A percentile compares a stretch with the other conserved stretches of the same genome.
Conservation (phyloP, 2,888 invertebrate species). For the Nemurella pictetii region DNA sequence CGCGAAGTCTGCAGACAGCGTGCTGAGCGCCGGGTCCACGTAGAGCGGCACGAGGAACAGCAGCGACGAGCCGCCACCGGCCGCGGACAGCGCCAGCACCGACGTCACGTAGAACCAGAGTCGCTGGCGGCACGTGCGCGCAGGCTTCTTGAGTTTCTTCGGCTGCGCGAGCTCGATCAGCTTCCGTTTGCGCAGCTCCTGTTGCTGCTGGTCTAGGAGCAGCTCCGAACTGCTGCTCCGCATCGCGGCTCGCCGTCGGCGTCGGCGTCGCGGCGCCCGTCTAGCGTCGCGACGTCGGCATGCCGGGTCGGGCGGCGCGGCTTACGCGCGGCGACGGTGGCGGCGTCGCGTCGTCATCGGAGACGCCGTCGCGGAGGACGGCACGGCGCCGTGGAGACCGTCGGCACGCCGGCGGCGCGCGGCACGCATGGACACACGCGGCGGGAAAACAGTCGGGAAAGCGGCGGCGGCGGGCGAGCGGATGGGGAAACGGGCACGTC, state of each 20-base stretch:
- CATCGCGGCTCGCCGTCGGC: slow-evolving; percentile 54
- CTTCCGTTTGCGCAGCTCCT: slow-evolving; percentile 67
- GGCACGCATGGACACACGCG: too few species aligned
- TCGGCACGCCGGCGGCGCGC: too few species aligned
- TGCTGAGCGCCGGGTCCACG: slow-evolving; percentile 69
- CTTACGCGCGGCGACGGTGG: neutral
- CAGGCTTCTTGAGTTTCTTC: slow-evolving; percentile 53
- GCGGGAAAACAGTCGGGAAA: too few species aligned
- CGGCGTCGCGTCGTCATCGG: neutral
- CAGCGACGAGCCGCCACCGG: slow-evolving; percentile 71
- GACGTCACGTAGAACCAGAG: slow-evolving; percentile 72
- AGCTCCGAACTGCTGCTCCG: slow-evolving; percentile 77
- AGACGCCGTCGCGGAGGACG: neutral
- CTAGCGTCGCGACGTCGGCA: neutral
- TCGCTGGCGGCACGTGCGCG: slow-evolving; percentile 66
- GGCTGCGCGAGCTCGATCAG: slow-evolving; percentile 60
- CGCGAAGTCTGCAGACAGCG: slow-evolving; percentile 66
- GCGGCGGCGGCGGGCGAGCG: too few species aligned
- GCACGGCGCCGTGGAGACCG: too few species aligned
- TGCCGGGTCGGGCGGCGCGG: too few species aligned
- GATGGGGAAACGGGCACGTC: too few species aligned
- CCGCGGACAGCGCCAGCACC: slow-evolving; percentile 69
- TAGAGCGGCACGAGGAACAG: slow-evolving; percentile 74
- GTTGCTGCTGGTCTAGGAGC: slow-evolving; percentile 75
- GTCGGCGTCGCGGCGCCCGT: too few species aligned